Evolutionary conservation across 23 tunicate species (phyloP).

Genomic region (Diplosoma virens): DNA sequence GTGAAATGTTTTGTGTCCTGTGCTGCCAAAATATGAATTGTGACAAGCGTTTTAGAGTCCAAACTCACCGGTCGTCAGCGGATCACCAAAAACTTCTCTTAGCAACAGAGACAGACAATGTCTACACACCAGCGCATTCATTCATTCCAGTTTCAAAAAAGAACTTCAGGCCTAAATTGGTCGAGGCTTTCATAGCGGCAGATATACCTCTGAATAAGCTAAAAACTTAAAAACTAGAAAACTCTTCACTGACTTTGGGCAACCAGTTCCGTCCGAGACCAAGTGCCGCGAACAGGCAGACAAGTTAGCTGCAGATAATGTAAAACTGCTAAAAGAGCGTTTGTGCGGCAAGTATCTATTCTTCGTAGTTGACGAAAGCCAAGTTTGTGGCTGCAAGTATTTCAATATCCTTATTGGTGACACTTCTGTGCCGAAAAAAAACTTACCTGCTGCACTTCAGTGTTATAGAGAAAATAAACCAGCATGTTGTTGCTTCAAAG

Average conservation of each 20-base stretch:
- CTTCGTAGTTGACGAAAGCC: conserved; percentile 41
- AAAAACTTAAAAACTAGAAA: conserved; percentile 3
- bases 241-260: conserved; percentile 19
- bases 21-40: conserved; percentile 19
- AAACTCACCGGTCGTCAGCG: conserved; percentile 15
- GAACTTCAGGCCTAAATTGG: conserved; percentile 20
- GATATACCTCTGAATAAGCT: conserved; percentile 1
- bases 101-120: conserved; percentile 1
- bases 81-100: conserved; percentile 13
- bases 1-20: conserved; percentile 24
- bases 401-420: conserved; percentile 42
- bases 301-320: conserved; percentile 15
- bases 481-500: conserved; percentile 22
- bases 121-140: conserved; percentile 5
- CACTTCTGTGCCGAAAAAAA: conserved; percentile 41
- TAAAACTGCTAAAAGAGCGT: conserved; percentile 31
- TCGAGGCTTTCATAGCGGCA: conserved; percentile 14
- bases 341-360: conserved; percentile 32
- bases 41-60: conserved; percentile 36
- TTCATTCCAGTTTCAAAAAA: not conserved
- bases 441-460: conserved; percentile 24
- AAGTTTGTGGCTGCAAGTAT: conserved; percentile 33
- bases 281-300: conserved; percentile 26
- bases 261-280: conserved; percentile 34
- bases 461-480: conserved; percentile 28